These are phyloP conservation scores for Xenus cinereus DNA, from an alignment of 2,113 vertebrate species.

Conservation along the genomic window DNA sequence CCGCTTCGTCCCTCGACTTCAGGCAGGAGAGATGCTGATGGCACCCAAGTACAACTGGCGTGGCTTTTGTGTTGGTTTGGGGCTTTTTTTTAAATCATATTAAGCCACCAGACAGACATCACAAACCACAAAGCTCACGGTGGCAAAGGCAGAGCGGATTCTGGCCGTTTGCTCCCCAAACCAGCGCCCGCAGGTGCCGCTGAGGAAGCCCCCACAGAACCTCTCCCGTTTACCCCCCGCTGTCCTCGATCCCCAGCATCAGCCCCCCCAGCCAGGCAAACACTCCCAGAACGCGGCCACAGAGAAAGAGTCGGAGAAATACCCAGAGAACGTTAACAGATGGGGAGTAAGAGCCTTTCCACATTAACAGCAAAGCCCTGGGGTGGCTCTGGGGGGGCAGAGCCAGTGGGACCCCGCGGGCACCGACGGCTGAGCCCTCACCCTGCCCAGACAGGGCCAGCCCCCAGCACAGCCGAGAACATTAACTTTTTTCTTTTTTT, in stretches of 20 bases:
- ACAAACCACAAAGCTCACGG: neutral
- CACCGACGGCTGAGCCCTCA: neutral
- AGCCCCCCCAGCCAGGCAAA: neutral
- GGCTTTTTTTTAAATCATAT: neutral
- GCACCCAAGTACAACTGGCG: neutral
- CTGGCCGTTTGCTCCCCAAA: neutral
- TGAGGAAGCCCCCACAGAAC: neutral
- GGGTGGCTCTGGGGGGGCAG: neutral
- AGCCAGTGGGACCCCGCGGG: neutral
- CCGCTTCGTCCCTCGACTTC: neutral
- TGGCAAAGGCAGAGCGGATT: neutral
- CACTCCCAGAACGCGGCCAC: too few species aligned
- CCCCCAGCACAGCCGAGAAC: neutral
- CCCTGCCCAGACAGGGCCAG: neutral
- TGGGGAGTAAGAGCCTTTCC: neutral
- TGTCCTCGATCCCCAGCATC: neutral
- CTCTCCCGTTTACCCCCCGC: neutral
- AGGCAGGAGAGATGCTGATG: neutral
- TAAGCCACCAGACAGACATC: neutral
- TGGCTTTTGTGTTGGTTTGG: neutral
- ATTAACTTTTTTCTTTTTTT: neutral
- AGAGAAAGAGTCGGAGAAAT: neutral
- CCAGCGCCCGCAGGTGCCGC: accelerated
- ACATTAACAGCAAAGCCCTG: neutral
- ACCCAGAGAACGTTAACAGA: accelerated